A percentile compares a stretch with the other conserved stretches of the same genome.
Conservation (phyloP, 1,140 invertebrate genomes). For the Pseudomyrmex pallidus region DNA sequence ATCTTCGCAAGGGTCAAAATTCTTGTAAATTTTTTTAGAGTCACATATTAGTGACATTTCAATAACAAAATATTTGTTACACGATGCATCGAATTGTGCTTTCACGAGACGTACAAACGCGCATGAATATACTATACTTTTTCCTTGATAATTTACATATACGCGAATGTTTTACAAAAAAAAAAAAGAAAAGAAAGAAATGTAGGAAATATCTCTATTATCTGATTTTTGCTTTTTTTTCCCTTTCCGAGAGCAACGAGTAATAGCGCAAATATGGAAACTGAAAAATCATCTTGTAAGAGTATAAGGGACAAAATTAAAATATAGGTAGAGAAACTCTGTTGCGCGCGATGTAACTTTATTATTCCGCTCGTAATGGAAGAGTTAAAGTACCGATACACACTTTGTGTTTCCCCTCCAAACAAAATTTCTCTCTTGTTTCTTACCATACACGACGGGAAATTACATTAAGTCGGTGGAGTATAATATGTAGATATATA, state of each 20-base stretch:
- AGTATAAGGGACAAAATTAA: conserved; percentile 23
- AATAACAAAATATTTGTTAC: no score
- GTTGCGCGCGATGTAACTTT: neutral
- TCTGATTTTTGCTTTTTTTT: no score
- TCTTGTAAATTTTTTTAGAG: no score
- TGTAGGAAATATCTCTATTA: no score
- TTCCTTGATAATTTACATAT: no score
- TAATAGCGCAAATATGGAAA: neutral
- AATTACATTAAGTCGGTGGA: conserved; percentile 38
- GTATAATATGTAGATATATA: neutral
- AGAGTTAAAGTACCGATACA: conserved; percentile 29
- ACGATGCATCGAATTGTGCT: no score
- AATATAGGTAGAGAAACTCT: conserved; percentile 4
- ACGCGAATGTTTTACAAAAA: no score
- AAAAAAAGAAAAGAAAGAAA: no score
- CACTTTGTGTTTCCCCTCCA: neutral
- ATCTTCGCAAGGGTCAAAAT: no score
- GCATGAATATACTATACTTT: no score
- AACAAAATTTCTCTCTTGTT: conserved; percentile 47
- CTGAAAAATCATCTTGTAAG: conserved; percentile 13
- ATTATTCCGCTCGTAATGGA: conserved; percentile 21
- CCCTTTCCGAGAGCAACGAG: neutral
- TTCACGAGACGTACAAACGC: no score
- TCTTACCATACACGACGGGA: conserved; percentile 26
- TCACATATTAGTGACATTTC: no score